Conservation (phyloP, 2,797 vertebrate genomes). For the Geotrypetes seraphini region DNA sequence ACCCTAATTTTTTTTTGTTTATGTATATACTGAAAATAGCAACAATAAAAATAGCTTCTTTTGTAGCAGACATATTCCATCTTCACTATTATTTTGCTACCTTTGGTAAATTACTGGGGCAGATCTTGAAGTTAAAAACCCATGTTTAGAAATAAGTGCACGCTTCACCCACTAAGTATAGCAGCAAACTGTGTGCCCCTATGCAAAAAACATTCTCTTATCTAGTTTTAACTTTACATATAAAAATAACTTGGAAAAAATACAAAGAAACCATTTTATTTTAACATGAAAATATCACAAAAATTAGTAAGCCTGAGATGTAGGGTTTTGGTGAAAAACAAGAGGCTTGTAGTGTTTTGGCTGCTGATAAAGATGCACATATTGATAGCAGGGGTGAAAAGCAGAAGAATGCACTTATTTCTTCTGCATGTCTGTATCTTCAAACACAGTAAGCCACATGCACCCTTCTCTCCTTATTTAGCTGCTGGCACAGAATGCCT, state of each 20-base stretch:
- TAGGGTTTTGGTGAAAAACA: conserved; percentile 95
- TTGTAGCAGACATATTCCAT: conserved; percentile 76
- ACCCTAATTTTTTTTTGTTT: conserved; percentile 70
- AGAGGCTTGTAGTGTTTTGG: conserved; percentile 95
- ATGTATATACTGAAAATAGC: conserved; percentile 81
- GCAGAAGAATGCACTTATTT: conserved; percentile 79
- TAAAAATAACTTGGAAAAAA: conserved; percentile 95
- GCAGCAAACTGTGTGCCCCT: conserved; percentile 90
- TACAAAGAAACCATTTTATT: conserved; percentile 88
- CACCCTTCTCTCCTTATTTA: conserved; percentile 54
- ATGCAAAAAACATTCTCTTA: conserved; percentile 86
- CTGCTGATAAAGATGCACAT: conserved; percentile 96
- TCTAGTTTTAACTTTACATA: conserved; percentile 95
- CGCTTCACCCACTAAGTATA: conserved; percentile 78
- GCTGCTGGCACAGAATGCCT: conserved; percentile 44
- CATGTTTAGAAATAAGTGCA: conserved; percentile 89
- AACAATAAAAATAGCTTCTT: conserved; percentile 77
- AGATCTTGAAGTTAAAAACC: conserved; percentile 79
- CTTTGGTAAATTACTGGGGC: conserved; percentile 95
- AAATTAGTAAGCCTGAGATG: conserved; percentile 98
- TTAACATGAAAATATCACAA: conserved; percentile 97
- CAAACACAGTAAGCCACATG: conserved; percentile 67
- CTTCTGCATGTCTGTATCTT: conserved; percentile 64
- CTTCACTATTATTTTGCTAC: conserved; percentile 83
- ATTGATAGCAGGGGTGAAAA: conserved; percentile 79